Evolutionary conservation across 92 coral and sea anemone species (phyloP).

Genomic region (Porites cylindrica): DNA sequence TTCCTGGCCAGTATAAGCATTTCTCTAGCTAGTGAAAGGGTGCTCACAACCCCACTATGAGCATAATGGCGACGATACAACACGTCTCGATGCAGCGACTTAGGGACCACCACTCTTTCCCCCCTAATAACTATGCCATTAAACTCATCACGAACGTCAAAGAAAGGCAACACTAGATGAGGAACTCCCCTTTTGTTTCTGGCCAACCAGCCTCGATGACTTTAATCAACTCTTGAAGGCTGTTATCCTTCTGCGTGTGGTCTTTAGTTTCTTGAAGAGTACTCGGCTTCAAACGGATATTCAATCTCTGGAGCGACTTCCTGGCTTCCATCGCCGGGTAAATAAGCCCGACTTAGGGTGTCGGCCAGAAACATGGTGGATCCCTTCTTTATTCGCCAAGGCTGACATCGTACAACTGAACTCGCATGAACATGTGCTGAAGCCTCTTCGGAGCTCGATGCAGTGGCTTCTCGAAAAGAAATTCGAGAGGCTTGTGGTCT

Average conservation of each 20-base stretch:
- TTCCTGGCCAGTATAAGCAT: slow-evolving; percentile 27
- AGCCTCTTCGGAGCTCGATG: not conserved
- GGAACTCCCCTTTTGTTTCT: slow-evolving; percentile 19
- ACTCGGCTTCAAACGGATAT: slow-evolving; percentile 3
- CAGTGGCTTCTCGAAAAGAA: not conserved
- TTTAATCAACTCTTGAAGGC: slow-evolving; percentile 20
- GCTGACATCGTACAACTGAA: not conserved
- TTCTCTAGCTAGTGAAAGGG: slow-evolving; percentile 41
- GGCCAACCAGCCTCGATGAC: slow-evolving; percentile 36
- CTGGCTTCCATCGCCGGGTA: not conserved
- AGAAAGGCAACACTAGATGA: slow-evolving; percentile 22
- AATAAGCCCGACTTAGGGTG: not conserved
- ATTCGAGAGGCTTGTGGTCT: slow-evolving; percentile 7
- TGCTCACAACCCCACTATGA: slow-evolving; percentile 21
- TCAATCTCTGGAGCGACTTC: not conserved
- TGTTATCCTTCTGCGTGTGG: slow-evolving; percentile 18
- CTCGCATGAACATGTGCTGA: slow-evolving; percentile 28
- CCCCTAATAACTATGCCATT: slow-evolving; percentile 40
- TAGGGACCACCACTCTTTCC: slow-evolving; percentile 36
- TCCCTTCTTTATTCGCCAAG: slow-evolving; percentile 9
- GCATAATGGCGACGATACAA: slow-evolving; percentile 27
- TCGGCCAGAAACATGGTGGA: slow-evolving; percentile 18
- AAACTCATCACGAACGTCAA: slow-evolving; percentile 24
- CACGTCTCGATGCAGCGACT: not conserved
- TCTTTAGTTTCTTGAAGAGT: slow-evolving; percentile 1